Base-by-base conservation (phyloP, 2,888 invertebrate genomes). In the Ceriagrion tenellum region DNA sequence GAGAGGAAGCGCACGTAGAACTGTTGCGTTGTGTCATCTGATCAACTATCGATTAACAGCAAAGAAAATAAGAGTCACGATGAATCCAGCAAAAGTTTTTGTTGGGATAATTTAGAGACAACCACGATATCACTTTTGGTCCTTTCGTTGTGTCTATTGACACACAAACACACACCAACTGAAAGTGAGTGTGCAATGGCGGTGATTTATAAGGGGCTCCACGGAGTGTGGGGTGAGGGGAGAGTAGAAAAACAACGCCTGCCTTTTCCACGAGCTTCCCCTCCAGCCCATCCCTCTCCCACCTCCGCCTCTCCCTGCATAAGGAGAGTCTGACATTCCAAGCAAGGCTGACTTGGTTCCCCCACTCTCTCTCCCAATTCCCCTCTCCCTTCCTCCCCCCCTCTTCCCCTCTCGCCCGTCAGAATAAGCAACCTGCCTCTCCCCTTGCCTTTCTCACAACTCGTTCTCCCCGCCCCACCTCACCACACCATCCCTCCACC, bases 321-420 rank as follows among this genome's bases (percentile, higher is more conserved):
- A 23, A 56, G 59, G 63, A n/a, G 30, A 40, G 59, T 69, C 93
- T 59, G 47, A 23, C 93, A 93, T 93, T 93, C 93, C 93, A 93
- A 93, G 93, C 93, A 93, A 93, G 93, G 93, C 93, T 93, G 93
- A 93, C 93, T 93, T 93, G 93, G 47, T 93, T 91, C 63, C 63
- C 93, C 47, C 69, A 23, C 74, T 40, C 63, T 30, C 59, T 26
- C 40, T 74, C 93, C 69, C 23, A 20, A 59, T 63, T 74, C 69
- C 93, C 93, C 69, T 56, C 69, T 69, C 12, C n/a, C n/a, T n/a
- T n/a, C 18, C 35, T 35, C 63, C 55, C 69, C 93, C 93, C 69
- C 23, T 20, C 90, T 63, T 74, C 69, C 93, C 93, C 69, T 56
- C 69, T 69, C 12, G 59, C 59, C 47, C 47, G 47, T 59, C 59